These are phyloP conservation scores for Brachionus rotundiformis DNA, from an alignment of 1,140 invertebrate genomes.

Conservation along the genomic window DNA sequence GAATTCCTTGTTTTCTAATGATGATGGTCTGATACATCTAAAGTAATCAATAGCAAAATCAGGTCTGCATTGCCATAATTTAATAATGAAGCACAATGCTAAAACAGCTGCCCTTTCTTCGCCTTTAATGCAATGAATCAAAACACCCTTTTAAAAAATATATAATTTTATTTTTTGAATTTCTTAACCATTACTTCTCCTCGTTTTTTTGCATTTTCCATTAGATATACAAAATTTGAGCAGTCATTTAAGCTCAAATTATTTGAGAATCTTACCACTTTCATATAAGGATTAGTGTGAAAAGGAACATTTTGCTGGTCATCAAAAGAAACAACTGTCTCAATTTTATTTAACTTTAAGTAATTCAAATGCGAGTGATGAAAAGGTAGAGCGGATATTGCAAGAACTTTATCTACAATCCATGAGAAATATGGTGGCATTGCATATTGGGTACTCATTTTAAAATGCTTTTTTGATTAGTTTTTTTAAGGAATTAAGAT, in stretches of 20 bases:
- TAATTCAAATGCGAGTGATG: constrained; percentile 49
- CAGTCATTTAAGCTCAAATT: constrained; percentile 18
- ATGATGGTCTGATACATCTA: constrained; percentile 21
- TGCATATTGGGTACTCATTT: constrained; percentile 43
- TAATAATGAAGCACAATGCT: constrained; percentile 10
- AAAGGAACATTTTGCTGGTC: constrained; percentile 14
- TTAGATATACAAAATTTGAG: constrained; percentile 12
- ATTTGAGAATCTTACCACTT: constrained; percentile 2
- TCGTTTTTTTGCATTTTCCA: constrained; percentile 22
- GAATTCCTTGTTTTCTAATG: constrained; percentile 24
- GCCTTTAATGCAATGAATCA: constrained; percentile 22
- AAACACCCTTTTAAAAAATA: constrained; percentile 31
- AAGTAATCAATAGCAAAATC: constrained; percentile 44
- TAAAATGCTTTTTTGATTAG: neutral
- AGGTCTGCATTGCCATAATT: constrained; percentile 35
- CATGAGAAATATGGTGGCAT: constrained; percentile 50
- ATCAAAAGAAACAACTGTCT: constrained; percentile 39
- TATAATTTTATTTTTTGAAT: neutral
- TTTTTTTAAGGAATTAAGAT: neutral
- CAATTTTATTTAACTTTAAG: constrained; percentile 25
- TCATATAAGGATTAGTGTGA: constrained; percentile 18
- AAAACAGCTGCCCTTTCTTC: constrained; percentile 41
- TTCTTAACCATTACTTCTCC: neutral
- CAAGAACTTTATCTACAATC: constrained; percentile 39
- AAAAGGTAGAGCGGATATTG: constrained; percentile 21